Conservation (phyloP, 2,113 vertebrate species). For the Cyprinus carpio region DNA sequence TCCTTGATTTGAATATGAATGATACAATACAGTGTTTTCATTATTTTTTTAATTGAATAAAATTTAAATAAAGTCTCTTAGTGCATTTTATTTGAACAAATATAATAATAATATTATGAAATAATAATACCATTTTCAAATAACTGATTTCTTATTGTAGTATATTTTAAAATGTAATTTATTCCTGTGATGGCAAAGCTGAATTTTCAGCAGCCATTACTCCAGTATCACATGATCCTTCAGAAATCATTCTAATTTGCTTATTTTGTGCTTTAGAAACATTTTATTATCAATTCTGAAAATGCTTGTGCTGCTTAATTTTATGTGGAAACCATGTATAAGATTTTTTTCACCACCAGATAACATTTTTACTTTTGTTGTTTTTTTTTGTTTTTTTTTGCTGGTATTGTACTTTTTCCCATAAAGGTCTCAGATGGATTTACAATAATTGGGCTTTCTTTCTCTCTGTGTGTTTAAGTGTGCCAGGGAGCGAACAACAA, state of each 20-base stretch:
- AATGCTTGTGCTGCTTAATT: too few species aligned
- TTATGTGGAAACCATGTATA: too few species aligned
- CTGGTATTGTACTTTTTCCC: neutral
- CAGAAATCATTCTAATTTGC: neutral
- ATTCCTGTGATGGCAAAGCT: neutral
- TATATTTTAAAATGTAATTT: neutral
- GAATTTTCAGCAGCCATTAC: neutral
- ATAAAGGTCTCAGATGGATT: neutral
- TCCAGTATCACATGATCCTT: neutral
- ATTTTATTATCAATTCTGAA: too few species aligned
- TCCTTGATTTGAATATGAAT: neutral
- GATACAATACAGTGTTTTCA: neutral
- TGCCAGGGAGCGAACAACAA: constrained; percentile 89
- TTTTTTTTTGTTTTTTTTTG: too few species aligned
- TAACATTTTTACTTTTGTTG: neutral
- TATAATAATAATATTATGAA: neutral
- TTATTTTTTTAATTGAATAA: too few species aligned
- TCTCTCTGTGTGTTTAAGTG: constrained; percentile 71
- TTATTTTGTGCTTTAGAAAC: neutral
- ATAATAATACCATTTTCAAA: neutral
- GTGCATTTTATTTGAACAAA: neutral
- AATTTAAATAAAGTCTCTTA: too few species aligned
- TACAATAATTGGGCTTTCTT: neutral
- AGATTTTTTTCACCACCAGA: neutral
- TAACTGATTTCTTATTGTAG: neutral